Evolutionary conservation across 2,797 vertebrate species (phyloP), one percentile per base, ranked within the genome.

Genomic region (Lacerta agilis): DNA sequence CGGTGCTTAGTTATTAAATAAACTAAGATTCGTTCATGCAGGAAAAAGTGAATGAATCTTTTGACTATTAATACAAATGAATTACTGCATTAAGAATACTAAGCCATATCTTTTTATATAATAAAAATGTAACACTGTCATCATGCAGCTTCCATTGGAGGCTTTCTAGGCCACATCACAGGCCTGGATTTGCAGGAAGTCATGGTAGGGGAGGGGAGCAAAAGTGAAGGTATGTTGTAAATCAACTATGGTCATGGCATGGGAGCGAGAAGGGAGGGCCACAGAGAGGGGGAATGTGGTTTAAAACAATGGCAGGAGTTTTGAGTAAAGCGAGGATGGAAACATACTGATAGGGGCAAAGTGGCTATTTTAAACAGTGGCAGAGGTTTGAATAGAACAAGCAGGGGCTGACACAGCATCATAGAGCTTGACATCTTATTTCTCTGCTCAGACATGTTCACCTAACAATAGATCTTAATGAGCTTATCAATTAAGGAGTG

Each of bases 1-100:
- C 91, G 82, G 66, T 86, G 85, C 89, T 87, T 45, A 25, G 41
- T 88, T 25, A 67, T 15, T 58, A 87, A 45, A 72, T 76, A 58
- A 80, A 69, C 67, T 76, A 75, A 87, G 84, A 41, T 86, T 4
- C 18, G 17, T 78, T 5, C 2, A 86, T 73, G 33, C 73, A 83
- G 73, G 43, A 76, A 41, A 3, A 3, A 88, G 43, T 49, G 49
- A 55, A 55, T 55, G 49, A 55, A 55, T 1, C 4, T 55, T 55
- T 55, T 49, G 69, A 58, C 29, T 36, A 9, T 11, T 0, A 73
- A 78, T 72, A 33, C 1, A 78, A 49, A 1, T 41, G 71, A 72
- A 86, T 82, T 75, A 76, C 84, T 43, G 5, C 25, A 8, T 15
- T 38, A 4, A 82, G 79, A 81, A 49, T 71, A 8, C 8, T 86